Base-by-base conservation (phyloP, 2,113 vertebrate genomes). In the Synchiropus splendidus region DNA sequence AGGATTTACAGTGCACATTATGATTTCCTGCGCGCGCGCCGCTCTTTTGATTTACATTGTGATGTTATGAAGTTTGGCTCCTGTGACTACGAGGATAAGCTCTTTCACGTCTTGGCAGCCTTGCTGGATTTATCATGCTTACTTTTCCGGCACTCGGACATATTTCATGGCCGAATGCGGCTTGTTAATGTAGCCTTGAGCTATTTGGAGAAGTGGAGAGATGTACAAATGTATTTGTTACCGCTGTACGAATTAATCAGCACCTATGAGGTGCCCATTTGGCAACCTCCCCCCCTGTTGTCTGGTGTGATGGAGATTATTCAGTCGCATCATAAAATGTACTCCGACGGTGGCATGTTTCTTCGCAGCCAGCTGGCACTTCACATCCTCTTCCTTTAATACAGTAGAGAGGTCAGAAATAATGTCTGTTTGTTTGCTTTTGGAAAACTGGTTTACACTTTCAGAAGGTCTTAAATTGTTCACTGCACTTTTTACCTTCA, bases 1-100 rank as follows among this genome's bases (percentile, higher is more conserved):
- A 51, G 79, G 64, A 80, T 61, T 57, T 81, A 84, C 74, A 36
- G 48, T 78, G 77, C 56, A 39, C 64, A 60, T 75, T 83, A 67
- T 67, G 59, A 54, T 2, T 31, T 37, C 21, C 43, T 42, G 36
- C 31, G 51, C 54, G 58, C 45, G 36, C 54, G 63, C 61, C 58
- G 67, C 61, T 54, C 58, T 58, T 70, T 64, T 65, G 70, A 80
- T 78, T 79, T 76, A 74, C 58, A 40, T 42, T 30, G 39, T 55
- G 48, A 46, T 59, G 54, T 67, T 45, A 51, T 60, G 47, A 72
- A 72, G 72, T 74, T 66, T 67, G 58, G 49, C 58, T 59, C 42
- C 54, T 17, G 42, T 30, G 10, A 39, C 51, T 31, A 9, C 31
- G 15, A 14, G 37, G 39, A 42, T 47, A 41, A 34, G 61, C 41